Percentiles rank a stretch among this genome's conserved stretches.
phyloP scores from a whole-genome alignment of 1,140 invertebrate genomes.

The Drosophila nannoptera region DNA sequence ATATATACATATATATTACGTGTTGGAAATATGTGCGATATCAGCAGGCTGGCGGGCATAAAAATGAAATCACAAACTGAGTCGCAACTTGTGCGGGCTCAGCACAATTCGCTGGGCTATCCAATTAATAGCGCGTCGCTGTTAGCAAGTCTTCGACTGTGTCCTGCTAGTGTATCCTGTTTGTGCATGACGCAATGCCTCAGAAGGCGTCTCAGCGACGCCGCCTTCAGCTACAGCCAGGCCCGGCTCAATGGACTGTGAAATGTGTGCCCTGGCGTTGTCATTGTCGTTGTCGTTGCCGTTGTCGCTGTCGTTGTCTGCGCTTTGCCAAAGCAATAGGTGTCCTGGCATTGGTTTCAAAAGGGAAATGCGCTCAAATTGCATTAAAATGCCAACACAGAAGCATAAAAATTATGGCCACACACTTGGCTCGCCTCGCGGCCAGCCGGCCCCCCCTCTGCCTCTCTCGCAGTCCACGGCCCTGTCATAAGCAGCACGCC shows the following conservation, averaged over 20 bases:
- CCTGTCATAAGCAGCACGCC: conserved; percentile 73
- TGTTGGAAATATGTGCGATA: conserved; percentile 57
- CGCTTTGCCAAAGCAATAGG: conserved; percentile 73
- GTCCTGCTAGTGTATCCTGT: conserved; percentile 47
- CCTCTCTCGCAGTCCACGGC: too few relatives aligned
- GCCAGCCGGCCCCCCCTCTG: conserved; percentile 22
- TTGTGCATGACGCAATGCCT: conserved; percentile 65
- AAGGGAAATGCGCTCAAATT: conserved; percentile 76
- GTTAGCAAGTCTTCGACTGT: conserved; percentile 7
- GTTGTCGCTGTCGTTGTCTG: conserved; percentile 48
- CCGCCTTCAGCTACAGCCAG: conserved; percentile 27
- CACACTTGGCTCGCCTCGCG: conserved; percentile 61
- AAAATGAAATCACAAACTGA: conserved; percentile 53
- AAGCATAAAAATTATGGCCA: conserved; percentile 76
- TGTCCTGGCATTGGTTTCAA: conserved; percentile 77
- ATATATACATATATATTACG: conserved; percentile 19
- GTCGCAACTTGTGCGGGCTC: conserved; percentile 48
- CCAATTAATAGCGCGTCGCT: conserved; percentile 58
- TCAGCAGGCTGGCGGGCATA: conserved; percentile 54
- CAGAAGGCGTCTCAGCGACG: conserved; percentile 56
- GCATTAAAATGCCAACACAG: conserved; percentile 76
- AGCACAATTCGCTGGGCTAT: conserved; percentile 51
- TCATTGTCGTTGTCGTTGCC: conserved; percentile 15
- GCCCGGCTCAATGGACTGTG: conserved; percentile 69
- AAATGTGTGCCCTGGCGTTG: conserved; percentile 65